Evolutionary conservation across 2,888 invertebrate genomes (phyloP), one percentile per base, ranked within the genome.

Genomic region (Capitulum mitella): DNA sequence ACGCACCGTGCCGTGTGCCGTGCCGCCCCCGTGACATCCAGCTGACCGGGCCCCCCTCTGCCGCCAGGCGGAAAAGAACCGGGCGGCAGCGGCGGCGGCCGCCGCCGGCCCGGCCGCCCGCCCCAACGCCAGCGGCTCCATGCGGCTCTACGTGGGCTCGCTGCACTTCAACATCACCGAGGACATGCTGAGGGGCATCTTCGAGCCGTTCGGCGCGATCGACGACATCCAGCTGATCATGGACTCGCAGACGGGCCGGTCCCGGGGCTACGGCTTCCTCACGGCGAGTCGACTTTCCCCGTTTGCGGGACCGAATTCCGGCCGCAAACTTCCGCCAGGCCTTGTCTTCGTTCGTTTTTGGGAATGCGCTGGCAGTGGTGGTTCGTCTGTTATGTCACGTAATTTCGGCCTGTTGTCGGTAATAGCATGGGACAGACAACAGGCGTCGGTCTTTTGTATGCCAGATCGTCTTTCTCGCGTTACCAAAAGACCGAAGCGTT

Each of bases 131-230:
- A 92, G 92, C 77, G 98, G 98, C 32, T 98, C 98, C 1, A 97
- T 98, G 91, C 90, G 97, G 84, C 88, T 99, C 16, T 98, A 98
- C 87, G 97, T 99, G 79, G 98, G 98, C 48, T 98, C 98, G 32
- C 87, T 99, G 79, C 98, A 99, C 87, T 98, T 97, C 85, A 98
- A 98, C 86, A 98, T 99, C 82, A 97, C 96, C 14, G 98, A 99
- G 87, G 98, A 98, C 82, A 99, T 99, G 99, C 88, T 99, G 79
- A 88, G 93, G 79, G 97, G 97, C 43, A 98, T 99, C 83, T 99
- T 99, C 87, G 98, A 99, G 86, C 98, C 98, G 0, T 98, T 98
- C 87, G 98, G 98, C 70, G 96, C 96, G 88, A 96, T 97, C 83
- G 96, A 97, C 85, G 92, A 92, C 82, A 95, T 97, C 84, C 97